Evolutionary conservation across 2,797 vertebrate species (phyloP), one percentile per base, ranked within the genome.

Genomic region (Antrozous pallidus): DNA sequence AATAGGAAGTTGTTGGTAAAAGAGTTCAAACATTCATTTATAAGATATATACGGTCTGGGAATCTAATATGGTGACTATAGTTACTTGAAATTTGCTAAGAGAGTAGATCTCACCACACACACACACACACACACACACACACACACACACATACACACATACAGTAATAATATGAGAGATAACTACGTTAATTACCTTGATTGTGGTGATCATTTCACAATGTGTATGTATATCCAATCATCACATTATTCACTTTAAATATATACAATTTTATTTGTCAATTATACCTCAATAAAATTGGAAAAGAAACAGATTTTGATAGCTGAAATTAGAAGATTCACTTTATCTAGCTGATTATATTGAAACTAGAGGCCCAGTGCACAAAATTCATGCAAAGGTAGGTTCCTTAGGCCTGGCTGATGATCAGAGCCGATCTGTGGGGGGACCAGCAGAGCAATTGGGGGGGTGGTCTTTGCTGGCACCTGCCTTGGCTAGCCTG

Each of bases 181-280:
- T 13, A 33, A 38, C 80, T 33, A 8, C 63, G 42, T 86, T 63
- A 92, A 87, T 61, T 45, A 51, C 79, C 67, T 71, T 42, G 33
- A 65, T 20, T 54, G 14, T 87, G 42, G 45, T 87, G 73, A 87
- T 63, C 36, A 63, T 45, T 71, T 61, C 10, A 65, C 42, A 73
- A 36, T n/a, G 31, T 40, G 24, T 70, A 51, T 24, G 26, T 79
- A 73, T 73, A 92, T 71, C 75, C 80, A 80, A 33, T 42, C 51
- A 87, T 73, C 83, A 71, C 33, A 73, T 87, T 87, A 56, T 73
- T 49, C 17, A 73, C 75, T 80, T 87, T 80, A 87, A 80, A 70
- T 58, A 79, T 49, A 92, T 28, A 22, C 42, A 51, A 51, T 87
- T 80, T 93, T n/a, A 63, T 42, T 51, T 87, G 67, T 80, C 5